phyloP scores from a whole-genome alignment of 2,888 invertebrate species.

The Corythucha ciliata region DNA sequence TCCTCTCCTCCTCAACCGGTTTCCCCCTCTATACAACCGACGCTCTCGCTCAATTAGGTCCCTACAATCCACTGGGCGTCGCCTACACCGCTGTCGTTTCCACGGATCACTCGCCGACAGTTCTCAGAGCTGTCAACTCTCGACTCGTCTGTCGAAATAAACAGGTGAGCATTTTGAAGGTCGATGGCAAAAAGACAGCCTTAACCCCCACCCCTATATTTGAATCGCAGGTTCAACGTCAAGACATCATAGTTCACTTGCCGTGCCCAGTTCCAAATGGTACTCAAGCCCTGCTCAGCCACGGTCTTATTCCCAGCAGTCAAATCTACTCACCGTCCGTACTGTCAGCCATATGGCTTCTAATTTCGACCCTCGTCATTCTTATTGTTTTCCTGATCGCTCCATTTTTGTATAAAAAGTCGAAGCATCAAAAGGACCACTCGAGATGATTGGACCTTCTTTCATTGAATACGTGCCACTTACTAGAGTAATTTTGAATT shows the following conservation, averaged over 20 bases:
- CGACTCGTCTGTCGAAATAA: constrained; percentile 57
- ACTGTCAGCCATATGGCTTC: no score
- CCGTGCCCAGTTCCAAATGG: constrained; percentile 74
- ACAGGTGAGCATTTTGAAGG: constrained; percentile 52
- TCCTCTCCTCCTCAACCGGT: constrained; percentile 55
- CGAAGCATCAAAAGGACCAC: no score
- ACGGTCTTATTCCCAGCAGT: constrained; percentile 26
- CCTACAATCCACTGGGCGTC: constrained; percentile 48
- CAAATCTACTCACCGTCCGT: no score
- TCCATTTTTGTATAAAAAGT: no score
- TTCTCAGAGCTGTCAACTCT: constrained; percentile 49
- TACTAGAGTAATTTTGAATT: no score
- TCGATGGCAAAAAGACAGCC: no score
- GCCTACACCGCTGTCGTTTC: constrained; percentile 58
- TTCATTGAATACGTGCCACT: no score
- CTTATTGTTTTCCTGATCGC: no score
- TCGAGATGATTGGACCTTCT: no score
- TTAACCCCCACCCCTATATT: no score
- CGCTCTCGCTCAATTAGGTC: constrained; percentile 22
- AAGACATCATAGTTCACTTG: constrained; percentile 77
- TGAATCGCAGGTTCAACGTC: constrained; percentile 69
- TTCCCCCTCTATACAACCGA: constrained; percentile 60
- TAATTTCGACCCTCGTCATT: no score
- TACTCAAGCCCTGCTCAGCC: constrained; percentile 41
- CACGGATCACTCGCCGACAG: constrained; percentile 56